phyloP scores from a whole-genome alignment of 2,797 vertebrate genomes.

The Ceryle rudis region DNA sequence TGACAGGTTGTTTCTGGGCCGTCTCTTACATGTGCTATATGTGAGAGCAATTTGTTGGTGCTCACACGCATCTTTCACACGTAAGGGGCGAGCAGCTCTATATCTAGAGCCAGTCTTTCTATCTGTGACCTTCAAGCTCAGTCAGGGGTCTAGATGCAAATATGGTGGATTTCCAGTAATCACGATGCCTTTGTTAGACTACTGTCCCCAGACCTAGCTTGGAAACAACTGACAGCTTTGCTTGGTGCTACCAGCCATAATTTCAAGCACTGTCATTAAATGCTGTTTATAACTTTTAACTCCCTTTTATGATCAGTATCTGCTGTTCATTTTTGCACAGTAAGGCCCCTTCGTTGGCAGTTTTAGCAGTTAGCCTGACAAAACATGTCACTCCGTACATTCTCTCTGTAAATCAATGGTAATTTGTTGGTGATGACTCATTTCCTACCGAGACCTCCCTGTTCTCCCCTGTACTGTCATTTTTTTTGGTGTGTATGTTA shows the following conservation, averaged over 20 bases:
- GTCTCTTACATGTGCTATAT: background rate
- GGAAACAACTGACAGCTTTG: background rate
- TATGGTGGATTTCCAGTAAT: background rate
- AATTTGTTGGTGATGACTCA: background rate
- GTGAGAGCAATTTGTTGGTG: background rate
- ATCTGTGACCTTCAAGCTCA: background rate
- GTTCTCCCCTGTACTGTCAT: background rate
- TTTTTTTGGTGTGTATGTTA: background rate
- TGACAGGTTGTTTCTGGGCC: background rate
- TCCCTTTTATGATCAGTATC: background rate
- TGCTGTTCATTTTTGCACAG: background rate
- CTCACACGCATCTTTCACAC: background rate
- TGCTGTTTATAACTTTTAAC: background rate
- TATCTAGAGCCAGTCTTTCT: background rate
- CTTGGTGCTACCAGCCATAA: background rate
- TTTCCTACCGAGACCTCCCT: background rate
- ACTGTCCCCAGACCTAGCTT: background rate
- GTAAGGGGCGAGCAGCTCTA: background rate
- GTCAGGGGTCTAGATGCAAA: background rate
- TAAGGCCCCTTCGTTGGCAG: background rate
- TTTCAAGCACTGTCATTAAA: background rate
- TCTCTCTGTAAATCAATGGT: background rate
- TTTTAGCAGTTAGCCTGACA: conserved; percentile 3
- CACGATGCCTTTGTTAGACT: background rate
- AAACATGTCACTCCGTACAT: background rate